Evolutionary conservation across 2,888 invertebrate genomes (phyloP), one percentile per base, ranked within the genome.

Genomic region (Magallana nippona): DNA sequence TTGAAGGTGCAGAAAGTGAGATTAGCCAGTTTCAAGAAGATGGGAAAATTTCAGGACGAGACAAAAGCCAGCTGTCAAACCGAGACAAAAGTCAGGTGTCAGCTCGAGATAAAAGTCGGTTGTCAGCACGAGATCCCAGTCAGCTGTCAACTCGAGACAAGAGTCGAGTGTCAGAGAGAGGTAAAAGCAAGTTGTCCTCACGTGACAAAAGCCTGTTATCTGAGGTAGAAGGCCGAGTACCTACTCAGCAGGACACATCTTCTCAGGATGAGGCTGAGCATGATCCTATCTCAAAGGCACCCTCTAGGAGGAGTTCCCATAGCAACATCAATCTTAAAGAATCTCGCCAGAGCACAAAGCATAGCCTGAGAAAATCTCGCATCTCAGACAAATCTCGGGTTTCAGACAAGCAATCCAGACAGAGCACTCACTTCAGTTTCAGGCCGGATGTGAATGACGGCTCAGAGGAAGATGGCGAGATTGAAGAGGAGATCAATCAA

Each of bases 271-370:
- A 5, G 15, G 27, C 56, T 15, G 22, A 57, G 19, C 15, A 19
- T 11, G 79, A 57, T 17, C 57, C 27, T 27, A 57, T 57, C 22
- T 79, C 79, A 10, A 55, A 57, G 22, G 27, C 57, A 79, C 19
- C 22, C 57, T 57, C 57, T 3, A 56, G 79, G 19, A 57, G 57
- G 27, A 56, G 57, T 27, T 57, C 57, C 19, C 57, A 55, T 27
- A 57, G 79, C 10, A 57, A 79, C 15, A 56, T 56, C 10, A 19
- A 10, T 22, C 57, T 57, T 1, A 79, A 57, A 56, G 57, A 57
- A 27, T 82, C 82, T 55, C 77, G 78, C 19, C 77, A 78, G 78
- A 78, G 78, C 11, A 58, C 82, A 10, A 78, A 71, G n/a, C 78
- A 82, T 11, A 78, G 71, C 55, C 44, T 57, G 15, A 82, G 81